Percentiles rank a stretch among this genome's conserved stretches.
Evolutionary conservation across 2,888 invertebrate genomes (phyloP).

Genomic region (Cryptocephalus primarius): DNA sequence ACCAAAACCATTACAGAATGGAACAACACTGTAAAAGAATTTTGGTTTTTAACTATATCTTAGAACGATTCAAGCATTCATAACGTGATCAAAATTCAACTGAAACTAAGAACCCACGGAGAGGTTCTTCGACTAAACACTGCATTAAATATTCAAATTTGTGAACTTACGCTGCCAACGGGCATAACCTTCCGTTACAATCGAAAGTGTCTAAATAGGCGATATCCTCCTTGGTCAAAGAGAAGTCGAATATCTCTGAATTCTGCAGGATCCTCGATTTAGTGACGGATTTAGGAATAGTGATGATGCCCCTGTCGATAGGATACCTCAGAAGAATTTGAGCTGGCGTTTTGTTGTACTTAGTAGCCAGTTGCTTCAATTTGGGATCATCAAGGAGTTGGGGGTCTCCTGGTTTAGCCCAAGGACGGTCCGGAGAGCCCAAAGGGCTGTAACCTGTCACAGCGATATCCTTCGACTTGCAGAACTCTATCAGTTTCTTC

Average conservation of each 20-base stretch:
- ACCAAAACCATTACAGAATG: background rate
- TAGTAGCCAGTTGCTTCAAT: constrained; percentile 48
- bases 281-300: constrained; percentile 75
- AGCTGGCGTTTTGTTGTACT: constrained; percentile 56
- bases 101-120: too few relatives aligned
- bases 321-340: constrained; percentile 57
- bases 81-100: too few relatives aligned
- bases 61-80: too few relatives aligned
- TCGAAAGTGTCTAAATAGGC: constrained; percentile 55
- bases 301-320: constrained; percentile 57
- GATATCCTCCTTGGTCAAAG: constrained; percentile 55
- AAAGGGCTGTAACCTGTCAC: constrained; percentile 78
- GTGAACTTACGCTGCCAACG: constrained; percentile 47
- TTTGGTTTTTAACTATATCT: too few relatives aligned
- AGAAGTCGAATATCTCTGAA: constrained; percentile 64
- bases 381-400: constrained; percentile 65
- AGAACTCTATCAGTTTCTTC: constrained; percentile 54
- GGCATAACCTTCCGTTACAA: constrained; percentile 47
- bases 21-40: background rate
- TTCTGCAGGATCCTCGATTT: constrained; percentile 57
- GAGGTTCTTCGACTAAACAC: too few relatives aligned
- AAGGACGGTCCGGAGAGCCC: constrained; percentile 73
- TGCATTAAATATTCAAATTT: background rate
- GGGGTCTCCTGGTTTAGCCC: constrained; percentile 64
- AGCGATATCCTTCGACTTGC: constrained; percentile 52